Conservation (phyloP, 2,888 invertebrate genomes). For the Clanis bilineata region DNA sequence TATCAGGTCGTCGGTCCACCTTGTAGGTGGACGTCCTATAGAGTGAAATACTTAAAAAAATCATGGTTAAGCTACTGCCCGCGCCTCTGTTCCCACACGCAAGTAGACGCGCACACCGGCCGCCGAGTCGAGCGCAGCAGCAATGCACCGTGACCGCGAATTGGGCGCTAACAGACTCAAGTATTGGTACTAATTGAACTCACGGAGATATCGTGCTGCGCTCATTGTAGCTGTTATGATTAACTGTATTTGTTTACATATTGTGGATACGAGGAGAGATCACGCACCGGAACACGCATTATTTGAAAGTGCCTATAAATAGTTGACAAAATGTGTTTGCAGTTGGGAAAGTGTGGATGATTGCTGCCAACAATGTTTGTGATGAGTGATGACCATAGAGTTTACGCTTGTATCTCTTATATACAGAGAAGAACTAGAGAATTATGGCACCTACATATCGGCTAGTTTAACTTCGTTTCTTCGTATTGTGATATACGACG, state of each 20-base stretch:
- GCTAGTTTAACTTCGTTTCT: too few species aligned
- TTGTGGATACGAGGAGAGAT: not conserved
- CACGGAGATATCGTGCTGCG: slow-evolving; percentile 11
- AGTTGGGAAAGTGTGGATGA: not conserved
- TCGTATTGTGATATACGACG: too few species aligned
- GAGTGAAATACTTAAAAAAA: too few species aligned
- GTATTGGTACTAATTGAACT: slow-evolving; percentile 19
- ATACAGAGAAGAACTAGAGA: too few species aligned
- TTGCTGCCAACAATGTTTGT: not conserved
- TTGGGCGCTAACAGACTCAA: slow-evolving; percentile 9
- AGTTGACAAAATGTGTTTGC: not conserved
- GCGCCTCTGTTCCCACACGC: not conserved
- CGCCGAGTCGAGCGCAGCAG: too few species aligned
- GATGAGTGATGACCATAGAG: too few species aligned
- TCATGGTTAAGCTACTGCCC: too few species aligned
- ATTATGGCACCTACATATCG: too few species aligned
- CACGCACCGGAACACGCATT: slow-evolving; percentile 1
- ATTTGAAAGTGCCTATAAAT: not conserved
- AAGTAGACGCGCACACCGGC: not conserved
- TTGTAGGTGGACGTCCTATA: too few species aligned
- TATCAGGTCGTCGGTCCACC: too few species aligned
- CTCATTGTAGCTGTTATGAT: slow-evolving; percentile 11
- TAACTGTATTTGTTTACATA: slow-evolving; percentile 9
- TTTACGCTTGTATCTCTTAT: too few species aligned
- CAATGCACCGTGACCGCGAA: slow-evolving; percentile 14